A percentile compares a stretch with the other conserved stretches of the same genome.
phyloP scores from a whole-genome alignment of 64 coral and sea anemone species.

The Montipora cactus region DNA sequence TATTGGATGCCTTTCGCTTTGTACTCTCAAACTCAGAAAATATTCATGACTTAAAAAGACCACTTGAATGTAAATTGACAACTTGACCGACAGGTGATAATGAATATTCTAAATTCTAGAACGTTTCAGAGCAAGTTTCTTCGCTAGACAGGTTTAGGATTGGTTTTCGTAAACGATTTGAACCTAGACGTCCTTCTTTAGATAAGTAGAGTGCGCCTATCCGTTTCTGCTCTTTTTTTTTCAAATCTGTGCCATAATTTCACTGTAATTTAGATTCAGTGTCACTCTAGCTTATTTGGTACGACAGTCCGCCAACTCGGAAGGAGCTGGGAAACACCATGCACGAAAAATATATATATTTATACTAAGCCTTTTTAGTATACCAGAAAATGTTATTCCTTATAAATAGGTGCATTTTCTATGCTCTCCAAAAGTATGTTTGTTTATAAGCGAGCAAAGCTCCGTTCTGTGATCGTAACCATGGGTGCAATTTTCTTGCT shows the following conservation, averaged over 20 bases:
- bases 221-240: too few relatives aligned
- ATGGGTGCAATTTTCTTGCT: background rate
- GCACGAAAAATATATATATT: background rate
- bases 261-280: background rate
- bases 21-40: too few relatives aligned
- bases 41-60: too few relatives aligned
- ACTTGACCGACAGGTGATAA: background rate
- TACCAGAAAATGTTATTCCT: background rate
- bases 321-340: too few relatives aligned
- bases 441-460: too few relatives aligned
- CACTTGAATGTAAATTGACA: background rate
- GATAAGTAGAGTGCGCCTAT: background rate
- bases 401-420: slow-evolving; percentile 4
- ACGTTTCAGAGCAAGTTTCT: background rate
- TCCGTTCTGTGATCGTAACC: background rate
- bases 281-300: background rate
- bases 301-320: too few relatives aligned
- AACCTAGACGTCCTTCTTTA: background rate
- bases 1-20: too few relatives aligned
- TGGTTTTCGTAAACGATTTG: background rate
- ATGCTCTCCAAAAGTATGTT: background rate
- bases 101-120: slow-evolving; percentile 8
- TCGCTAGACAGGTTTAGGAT: background rate
- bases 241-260: too few relatives aligned
- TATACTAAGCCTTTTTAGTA: background rate